Base-by-base conservation (phyloP, 2,888 invertebrate species). In the Serripes groenlandicus region DNA sequence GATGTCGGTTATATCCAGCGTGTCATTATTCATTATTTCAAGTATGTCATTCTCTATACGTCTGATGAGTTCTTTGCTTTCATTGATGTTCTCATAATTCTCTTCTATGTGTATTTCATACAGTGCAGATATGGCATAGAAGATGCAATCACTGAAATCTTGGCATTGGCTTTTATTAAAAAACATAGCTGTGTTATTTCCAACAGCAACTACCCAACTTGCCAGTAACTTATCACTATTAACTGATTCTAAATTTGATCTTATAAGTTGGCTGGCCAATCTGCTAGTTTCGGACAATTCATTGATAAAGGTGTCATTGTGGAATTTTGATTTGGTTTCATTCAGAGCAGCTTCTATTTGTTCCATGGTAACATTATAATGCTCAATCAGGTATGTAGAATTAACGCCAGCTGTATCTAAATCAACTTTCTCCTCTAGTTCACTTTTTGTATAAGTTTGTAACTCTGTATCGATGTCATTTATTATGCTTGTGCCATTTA, bases 101-200 rank as follows among this genome's bases (percentile, higher is more conserved):
- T 83, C 83, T 18, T 64, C 49, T 32, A 56, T 42, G 35, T 83
- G 78, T 2, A 83, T 32, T n/a, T 60, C 75, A 56, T 78, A 76
- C 34, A 83, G 68, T 7, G 60, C 26, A 15, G 78, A 54, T 11
- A 78, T 58, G 2, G 83, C 56, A 49, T 68, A 79, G 21, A 75
- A 76, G 3, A 76, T 26, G 23, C 83, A 83, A 35, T 83, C 83
- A 23, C 62, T 62, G 35, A 83, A 83, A 11, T 34, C 72, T 3
- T 21, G 37, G 68, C 83, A 83, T 32, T 78, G 69, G 11, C 49
- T 34, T 30, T 68, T 69, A 49, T 68, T 34, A 21, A 83, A 83
- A 49, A 54, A 75, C 1, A 34, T 37, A 0, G 23, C 30, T 34
- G 72, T 73, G 18, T 34, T 28, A 28, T 78, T 83, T 42, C 76